A percentile compares a stretch with the other conserved stretches of the same genome.
Conservation (phyloP, 2,888 invertebrate species). For the Phanerotoma sp. region DNA sequence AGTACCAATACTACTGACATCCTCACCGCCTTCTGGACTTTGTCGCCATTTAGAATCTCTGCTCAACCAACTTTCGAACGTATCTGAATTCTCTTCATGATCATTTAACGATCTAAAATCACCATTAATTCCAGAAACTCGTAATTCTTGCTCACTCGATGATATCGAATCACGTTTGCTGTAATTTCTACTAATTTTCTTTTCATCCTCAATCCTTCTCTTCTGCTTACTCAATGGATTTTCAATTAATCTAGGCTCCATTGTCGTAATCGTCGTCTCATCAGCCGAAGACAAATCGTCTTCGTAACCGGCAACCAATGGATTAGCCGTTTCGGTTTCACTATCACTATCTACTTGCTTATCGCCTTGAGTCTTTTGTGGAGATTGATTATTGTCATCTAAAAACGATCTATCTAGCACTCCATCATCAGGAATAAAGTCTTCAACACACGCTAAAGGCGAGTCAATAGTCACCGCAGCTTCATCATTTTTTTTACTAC, state of each 20-base stretch:
- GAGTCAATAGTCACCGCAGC: slow-evolving; percentile 24
- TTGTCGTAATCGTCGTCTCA: slow-evolving; percentile 46
- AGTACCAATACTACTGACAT: slow-evolving; percentile 59
- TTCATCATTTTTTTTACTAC: slow-evolving; percentile 48
- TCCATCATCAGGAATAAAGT: slow-evolving; percentile 75
- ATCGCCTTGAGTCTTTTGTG: slow-evolving; percentile 36
- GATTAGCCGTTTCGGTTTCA: slow-evolving; percentile 73
- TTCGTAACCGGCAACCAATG: slow-evolving; percentile 79
- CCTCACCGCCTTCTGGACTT: slow-evolving; percentile 73
- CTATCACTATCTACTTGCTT: slow-evolving; percentile 53
- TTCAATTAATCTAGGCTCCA: slow-evolving; percentile 42
- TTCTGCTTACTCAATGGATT: slow-evolving; percentile 53
- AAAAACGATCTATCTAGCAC: slow-evolving; percentile 74
- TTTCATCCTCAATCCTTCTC: slow-evolving; percentile 37
- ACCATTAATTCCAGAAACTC: slow-evolving; percentile 30
- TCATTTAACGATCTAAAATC: slow-evolving; percentile 24
- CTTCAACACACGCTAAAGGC: slow-evolving; percentile 64
- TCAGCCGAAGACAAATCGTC: slow-evolving; percentile 79
- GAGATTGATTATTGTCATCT: slow-evolving; percentile 64
- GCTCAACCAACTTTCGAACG: slow-evolving; percentile 65
- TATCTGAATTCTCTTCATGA: slow-evolving; percentile 48
- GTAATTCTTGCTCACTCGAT: slow-evolving; percentile 53
- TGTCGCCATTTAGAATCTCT: slow-evolving; percentile 70
- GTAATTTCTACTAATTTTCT: background rate
- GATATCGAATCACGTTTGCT: slow-evolving; percentile 49